Percentiles rank a stretch among this genome's conserved stretches.
These are phyloP conservation scores for Anastrepha ludens DNA, from an alignment of 1,140 invertebrate species.

Conservation along the genomic window DNA sequence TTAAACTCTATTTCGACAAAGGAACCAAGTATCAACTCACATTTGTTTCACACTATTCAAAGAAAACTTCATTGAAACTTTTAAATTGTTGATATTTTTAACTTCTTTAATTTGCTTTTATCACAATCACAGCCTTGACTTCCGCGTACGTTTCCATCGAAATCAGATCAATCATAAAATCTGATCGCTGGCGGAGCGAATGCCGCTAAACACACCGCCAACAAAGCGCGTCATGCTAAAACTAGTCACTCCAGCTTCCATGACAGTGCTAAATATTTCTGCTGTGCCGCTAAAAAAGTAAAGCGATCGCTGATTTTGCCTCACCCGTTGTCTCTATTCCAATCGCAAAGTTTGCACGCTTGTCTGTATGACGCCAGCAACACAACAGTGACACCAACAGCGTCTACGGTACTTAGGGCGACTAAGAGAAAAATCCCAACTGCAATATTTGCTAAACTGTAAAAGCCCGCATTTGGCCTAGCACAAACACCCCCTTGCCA, in stretches of 20 bases:
- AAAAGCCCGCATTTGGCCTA: constrained; percentile 12
- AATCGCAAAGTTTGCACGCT: neutral
- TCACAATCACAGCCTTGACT: constrained; percentile 30
- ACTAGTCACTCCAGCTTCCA: constrained; percentile 42
- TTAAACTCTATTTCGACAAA: no score
- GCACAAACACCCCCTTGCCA: constrained; percentile 3
- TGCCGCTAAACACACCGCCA: constrained; percentile 33
- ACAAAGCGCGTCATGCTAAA: constrained; percentile 48
- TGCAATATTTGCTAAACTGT: constrained; percentile 9
- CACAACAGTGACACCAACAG: neutral
- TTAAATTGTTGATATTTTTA: neutral
- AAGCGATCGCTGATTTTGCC: neutral
- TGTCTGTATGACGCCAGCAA: neutral
- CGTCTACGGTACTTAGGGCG: neutral
- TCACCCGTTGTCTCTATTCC: neutral
- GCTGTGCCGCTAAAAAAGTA: neutral
- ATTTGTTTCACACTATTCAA: neutral
- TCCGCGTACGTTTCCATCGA: constrained; percentile 27
- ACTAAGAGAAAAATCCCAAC: constrained; percentile 33
- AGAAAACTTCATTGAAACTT: neutral
- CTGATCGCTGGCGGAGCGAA: constrained; percentile 1
- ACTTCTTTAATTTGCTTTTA: neutral
- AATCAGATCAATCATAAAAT: constrained; percentile 41
- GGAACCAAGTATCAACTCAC: neutral
- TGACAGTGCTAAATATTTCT: constrained; percentile 21